A percentile compares a stretch with the other conserved stretches of the same genome.
phyloP scores from a whole-genome alignment of 2,797 vertebrate species.

The Megalops cyprinoides region DNA sequence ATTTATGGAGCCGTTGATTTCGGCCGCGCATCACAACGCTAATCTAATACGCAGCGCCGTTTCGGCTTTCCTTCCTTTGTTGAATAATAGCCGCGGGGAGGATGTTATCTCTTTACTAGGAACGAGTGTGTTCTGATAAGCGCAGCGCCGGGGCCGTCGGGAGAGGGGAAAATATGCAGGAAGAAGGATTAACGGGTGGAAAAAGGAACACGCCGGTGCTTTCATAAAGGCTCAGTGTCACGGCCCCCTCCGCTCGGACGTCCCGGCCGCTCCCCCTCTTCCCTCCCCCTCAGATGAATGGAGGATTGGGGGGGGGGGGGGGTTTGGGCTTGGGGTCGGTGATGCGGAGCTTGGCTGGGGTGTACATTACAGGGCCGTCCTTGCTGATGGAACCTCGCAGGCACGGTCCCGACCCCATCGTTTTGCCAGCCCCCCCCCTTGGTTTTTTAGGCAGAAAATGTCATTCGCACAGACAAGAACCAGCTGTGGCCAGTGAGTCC shows the following conservation, averaged over 20 bases:
- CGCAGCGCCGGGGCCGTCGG: not conserved
- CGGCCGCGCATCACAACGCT: slow-evolving; percentile 22
- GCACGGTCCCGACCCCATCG: not conserved
- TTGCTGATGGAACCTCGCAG: too few species aligned
- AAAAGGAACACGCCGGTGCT: not conserved
- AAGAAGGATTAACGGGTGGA: not conserved
- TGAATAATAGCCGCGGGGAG: slow-evolving; percentile 38
- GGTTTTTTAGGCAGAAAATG: not conserved
- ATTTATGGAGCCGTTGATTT: slow-evolving; percentile 56
- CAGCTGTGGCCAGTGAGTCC: too few species aligned
- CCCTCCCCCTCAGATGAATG: not conserved
- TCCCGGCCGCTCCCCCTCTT: too few species aligned
- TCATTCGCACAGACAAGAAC: not conserved
- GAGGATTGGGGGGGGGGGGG: too few species aligned
- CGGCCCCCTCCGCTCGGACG: too few species aligned
- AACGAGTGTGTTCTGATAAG: not conserved
- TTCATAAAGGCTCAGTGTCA: not conserved
- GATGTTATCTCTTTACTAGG: slow-evolving; percentile 22
- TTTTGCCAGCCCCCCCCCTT: not conserved
- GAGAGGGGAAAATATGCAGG: too few species aligned
- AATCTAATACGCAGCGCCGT: slow-evolving; percentile 54
- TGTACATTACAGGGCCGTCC: not conserved
- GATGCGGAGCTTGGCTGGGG: not conserved
- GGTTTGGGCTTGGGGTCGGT: too few species aligned
- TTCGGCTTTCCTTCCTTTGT: slow-evolving; percentile 40